phyloP scores from a whole-genome alignment of 2,888 invertebrate species.

The Lordiphosa andalusiaca region DNA sequence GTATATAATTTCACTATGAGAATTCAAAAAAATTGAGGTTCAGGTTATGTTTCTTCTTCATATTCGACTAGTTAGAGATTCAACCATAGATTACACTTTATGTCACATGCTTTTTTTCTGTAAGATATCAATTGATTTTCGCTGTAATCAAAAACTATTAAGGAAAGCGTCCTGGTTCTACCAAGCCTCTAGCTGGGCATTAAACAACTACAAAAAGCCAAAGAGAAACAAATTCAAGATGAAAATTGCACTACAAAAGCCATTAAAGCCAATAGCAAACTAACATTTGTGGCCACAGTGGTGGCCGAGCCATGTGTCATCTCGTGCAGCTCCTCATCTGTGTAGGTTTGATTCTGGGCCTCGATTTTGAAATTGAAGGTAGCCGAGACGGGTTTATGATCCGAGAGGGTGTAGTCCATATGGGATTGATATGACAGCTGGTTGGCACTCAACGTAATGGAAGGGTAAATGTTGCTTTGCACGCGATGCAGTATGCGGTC shows the following conservation, averaged over 20 bases:
- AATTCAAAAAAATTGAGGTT: neutral
- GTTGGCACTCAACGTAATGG: conserved; percentile 87
- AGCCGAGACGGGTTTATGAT: conserved; percentile 95
- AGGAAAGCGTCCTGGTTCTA: conserved; percentile 20
- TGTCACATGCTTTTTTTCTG: conserved; percentile 3
- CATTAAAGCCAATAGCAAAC: conserved; percentile 54
- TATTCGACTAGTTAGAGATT: conserved; percentile 8
- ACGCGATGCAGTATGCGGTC: conserved; percentile 95
- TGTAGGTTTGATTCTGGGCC: conserved; percentile 44
- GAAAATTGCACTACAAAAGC: conserved; percentile 36
- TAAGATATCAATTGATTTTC: conserved; percentile 2
- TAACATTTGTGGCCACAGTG: conserved; percentile 59
- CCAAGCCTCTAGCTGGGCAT: conserved; percentile 62
- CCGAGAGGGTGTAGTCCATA: conserved; percentile 89
- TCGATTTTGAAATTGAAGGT: conserved; percentile 82
- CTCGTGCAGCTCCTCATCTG: conserved; percentile 67
- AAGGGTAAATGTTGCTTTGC: conserved; percentile 90
- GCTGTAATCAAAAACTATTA: conserved; percentile 11
- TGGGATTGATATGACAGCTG: conserved; percentile 89
- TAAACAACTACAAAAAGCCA: conserved; percentile 61
- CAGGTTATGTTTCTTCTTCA: neutral
- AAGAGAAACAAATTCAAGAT: conserved; percentile 49
- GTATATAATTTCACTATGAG: too few species aligned
- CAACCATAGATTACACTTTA: conserved; percentile 9
- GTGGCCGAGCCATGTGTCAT: conserved; percentile 68